Base-by-base conservation (phyloP, 2,113 vertebrate genomes). In the Tonatia bakeri region DNA sequence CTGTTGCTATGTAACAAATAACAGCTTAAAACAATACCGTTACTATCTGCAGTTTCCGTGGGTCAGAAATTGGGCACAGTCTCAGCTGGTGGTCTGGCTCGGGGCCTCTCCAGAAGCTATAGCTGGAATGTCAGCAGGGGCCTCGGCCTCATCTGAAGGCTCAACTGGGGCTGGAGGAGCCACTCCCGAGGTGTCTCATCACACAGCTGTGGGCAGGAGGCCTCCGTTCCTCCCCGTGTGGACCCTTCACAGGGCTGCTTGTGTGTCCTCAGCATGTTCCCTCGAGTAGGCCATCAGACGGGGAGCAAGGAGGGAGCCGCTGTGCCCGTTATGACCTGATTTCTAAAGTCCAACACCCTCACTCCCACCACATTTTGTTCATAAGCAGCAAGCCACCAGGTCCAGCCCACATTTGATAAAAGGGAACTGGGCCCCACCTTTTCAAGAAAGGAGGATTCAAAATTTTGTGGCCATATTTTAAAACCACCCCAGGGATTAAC, bases 381-480 rank as follows among this genome's bases (percentile, higher is more conserved):
- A 1, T 14, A 6, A 2, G 28, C 12, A 6, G 1, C 4, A 1
- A 24, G 11, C 31, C 28, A 5, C 31, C 3, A 10, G 1, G 16
- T 45, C 24, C 47, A 43, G 75, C 22, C 20, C 38, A 19, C 1
- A 0, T 33, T 12, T 52, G 3, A 50, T 16, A 36, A 52, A 28
- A 22, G 31, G 40, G n/a, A 31, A 22, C 14, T 1, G 7, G 87
- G 43, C 45, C 65, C 8, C 15, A 40, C 33, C 38, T 56, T 80
- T 72, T 3, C 10, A 65, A 56, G n/a, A 47, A 47, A 26, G 16
- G 16, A 14, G 22, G 19, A 50, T 24, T 31, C 16, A 20, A 61
- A 72, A 40, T 43, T 17, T 13, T 43, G 40, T 54, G 70, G n/a
- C 77, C 40, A 5, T 4, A 36, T 40, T 54, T 85, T n/a, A 33